Conservation (phyloP, 1,140 invertebrate genomes). For the Anastrepha obliqua region DNA sequence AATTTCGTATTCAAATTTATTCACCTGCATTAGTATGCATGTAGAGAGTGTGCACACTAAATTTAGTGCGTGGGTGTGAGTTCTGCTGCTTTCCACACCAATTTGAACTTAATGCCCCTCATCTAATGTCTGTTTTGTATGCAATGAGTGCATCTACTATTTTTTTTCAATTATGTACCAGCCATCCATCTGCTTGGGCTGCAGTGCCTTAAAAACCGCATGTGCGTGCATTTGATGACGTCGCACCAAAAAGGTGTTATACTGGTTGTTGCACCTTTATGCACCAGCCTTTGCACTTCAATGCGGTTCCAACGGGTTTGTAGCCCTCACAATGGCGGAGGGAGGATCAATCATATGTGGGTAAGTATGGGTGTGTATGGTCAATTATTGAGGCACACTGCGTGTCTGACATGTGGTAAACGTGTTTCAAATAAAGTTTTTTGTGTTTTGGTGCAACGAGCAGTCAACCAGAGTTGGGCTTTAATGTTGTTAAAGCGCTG, state of each 20-base stretch:
- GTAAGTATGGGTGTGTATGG: not conserved
- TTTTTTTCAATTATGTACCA: conserved; percentile 24
- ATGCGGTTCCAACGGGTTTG: not conserved
- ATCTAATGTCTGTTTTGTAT: conserved; percentile 23
- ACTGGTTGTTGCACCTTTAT: conserved; percentile 5
- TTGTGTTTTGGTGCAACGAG: not conserved
- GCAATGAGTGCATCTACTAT: not conserved
- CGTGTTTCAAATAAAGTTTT: not conserved
- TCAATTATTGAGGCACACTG: conserved; percentile 30
- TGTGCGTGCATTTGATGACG: not conserved
- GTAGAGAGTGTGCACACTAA: not conserved
- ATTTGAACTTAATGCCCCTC: conserved; percentile 14
- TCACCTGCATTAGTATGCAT: conserved; percentile 44
- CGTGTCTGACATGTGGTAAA: conserved; percentile 33
- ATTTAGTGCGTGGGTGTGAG: not conserved
- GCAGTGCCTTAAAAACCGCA: not conserved
- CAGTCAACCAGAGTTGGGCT: not conserved
- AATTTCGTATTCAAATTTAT: conserved; percentile 16
- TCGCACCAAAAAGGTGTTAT: conserved; percentile 19
- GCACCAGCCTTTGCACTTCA: not conserved
- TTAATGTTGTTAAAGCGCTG: not conserved
- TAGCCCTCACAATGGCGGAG: not conserved
- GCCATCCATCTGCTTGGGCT: not conserved
- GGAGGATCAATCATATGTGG: not conserved
- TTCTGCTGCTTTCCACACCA: not conserved